These are phyloP conservation scores for Hycleus cichorii DNA, from an alignment of 1,140 invertebrate species.

Conservation along the genomic window DNA sequence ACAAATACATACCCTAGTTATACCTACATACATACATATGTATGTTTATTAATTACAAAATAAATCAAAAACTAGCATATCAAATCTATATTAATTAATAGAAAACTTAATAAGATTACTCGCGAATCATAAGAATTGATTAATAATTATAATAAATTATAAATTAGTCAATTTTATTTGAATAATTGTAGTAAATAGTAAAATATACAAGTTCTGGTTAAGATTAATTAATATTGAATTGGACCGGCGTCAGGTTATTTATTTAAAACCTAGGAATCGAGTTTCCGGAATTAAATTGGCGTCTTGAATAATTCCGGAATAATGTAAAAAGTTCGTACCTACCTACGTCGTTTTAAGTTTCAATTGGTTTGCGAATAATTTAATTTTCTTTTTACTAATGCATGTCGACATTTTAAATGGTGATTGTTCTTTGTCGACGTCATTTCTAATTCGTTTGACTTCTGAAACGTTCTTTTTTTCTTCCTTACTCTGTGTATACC, in stretches of 20 bases:
- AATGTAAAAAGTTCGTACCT: too few relatives aligned
- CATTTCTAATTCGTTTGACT: conserved; percentile 20
- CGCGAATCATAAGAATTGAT: too few relatives aligned
- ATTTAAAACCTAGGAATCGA: background rate
- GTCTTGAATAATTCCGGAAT: background rate
- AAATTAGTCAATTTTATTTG: too few relatives aligned
- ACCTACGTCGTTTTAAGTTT: conserved; percentile 18
- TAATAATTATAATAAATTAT: too few relatives aligned
- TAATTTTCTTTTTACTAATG: conserved; percentile 13
- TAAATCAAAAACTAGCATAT: too few relatives aligned
- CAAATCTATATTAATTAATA: too few relatives aligned
- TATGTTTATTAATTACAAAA: conserved; percentile 21
- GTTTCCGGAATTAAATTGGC: conserved; percentile 1
- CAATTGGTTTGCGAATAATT: conserved; percentile 25
- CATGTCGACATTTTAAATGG: conserved; percentile 23
- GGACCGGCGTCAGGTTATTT: too few relatives aligned
- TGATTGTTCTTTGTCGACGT: conserved; percentile 20
- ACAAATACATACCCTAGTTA: conserved; percentile 25
- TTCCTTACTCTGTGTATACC: too few relatives aligned
- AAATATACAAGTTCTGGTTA: too few relatives aligned
- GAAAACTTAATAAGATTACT: conserved; percentile 1
- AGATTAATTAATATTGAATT: too few relatives aligned
- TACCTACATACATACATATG: conserved; percentile 16
- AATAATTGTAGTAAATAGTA: too few relatives aligned
- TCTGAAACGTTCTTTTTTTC: background rate